Evolutionary conservation across 92 coral and sea anemone genomes (phyloP).

Genomic region (Umimayanthus chanpuru): DNA sequence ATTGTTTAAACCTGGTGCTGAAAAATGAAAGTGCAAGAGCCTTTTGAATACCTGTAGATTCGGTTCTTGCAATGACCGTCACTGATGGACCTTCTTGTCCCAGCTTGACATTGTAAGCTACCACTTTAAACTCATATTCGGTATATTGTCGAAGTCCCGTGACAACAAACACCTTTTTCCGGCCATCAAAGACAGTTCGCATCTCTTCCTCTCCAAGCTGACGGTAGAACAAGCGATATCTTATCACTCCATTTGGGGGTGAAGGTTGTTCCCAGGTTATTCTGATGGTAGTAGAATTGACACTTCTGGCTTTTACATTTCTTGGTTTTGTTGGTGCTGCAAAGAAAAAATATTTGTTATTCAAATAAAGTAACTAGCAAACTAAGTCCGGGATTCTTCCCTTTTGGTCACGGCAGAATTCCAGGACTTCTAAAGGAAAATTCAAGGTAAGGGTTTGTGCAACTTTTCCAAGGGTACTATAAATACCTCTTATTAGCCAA

Average conservation of each 20-base stretch:
- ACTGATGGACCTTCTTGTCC: constrained; percentile 39
- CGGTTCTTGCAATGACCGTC: constrained; percentile 58
- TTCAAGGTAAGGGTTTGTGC: no score
- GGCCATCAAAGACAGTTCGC: constrained; percentile 45
- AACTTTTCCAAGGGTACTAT: no score
- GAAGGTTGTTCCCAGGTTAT: constrained; percentile 58
- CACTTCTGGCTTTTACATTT: constrained; percentile 62
- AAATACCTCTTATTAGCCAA: no score
- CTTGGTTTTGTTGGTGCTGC: constrained; percentile 78
- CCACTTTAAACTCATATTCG: constrained; percentile 63
- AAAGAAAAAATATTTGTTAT: not conserved
- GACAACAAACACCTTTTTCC: constrained; percentile 49
- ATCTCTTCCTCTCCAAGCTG: constrained; percentile 34
- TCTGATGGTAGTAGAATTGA: constrained; percentile 62
- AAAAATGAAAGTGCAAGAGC: no score
- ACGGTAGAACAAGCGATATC: constrained; percentile 50
- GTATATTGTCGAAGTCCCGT: constrained; percentile 55
- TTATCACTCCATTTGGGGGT: constrained; percentile 68
- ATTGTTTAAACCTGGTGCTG: no score
- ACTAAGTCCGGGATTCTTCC: no score
- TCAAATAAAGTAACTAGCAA: not conserved
- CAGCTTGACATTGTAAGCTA: constrained; percentile 58
- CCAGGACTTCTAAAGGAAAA: not conserved
- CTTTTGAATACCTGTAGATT: constrained; percentile 61
- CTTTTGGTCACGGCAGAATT: not conserved